phyloP scores from a whole-genome alignment of 2,888 invertebrate genomes.

The Prenolepis imparis region DNA sequence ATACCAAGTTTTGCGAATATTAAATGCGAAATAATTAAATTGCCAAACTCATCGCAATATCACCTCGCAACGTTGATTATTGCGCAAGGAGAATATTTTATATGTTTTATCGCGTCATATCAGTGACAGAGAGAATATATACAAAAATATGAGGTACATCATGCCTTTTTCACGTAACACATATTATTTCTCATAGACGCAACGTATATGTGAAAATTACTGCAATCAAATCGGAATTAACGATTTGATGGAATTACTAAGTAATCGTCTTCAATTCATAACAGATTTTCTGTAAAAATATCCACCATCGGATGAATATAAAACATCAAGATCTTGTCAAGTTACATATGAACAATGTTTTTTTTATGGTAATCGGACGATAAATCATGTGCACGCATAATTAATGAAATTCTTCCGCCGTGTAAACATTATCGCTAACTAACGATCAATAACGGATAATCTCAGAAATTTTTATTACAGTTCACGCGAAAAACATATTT shows the following conservation, averaged over 20 bases:
- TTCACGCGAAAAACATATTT: not conserved
- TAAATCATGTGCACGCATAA: slow-evolving; percentile 32
- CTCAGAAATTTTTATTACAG: not conserved
- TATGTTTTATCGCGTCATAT: not conserved
- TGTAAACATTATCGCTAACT: slow-evolving; percentile 15
- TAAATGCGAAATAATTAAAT: slow-evolving; percentile 8
- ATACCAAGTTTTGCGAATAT: slow-evolving; percentile 5
- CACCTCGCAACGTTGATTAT: not conserved
- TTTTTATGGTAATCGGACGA: slow-evolving; percentile 15
- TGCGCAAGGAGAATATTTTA: not conserved
- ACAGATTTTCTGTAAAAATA: not conserved
- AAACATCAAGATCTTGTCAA: not conserved
- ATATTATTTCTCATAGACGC: not conserved
- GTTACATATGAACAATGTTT: slow-evolving; percentile 18
- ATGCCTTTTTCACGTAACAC: not conserved
- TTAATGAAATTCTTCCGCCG: slow-evolving; percentile 32
- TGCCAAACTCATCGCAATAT: slow-evolving; percentile 21
- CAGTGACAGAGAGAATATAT: not conserved
- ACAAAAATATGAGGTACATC: not conserved
- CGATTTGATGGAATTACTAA: slow-evolving; percentile 1
- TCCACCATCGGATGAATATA: too few species aligned
- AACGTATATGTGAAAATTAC: not conserved
- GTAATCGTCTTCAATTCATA: slow-evolving; percentile 17
- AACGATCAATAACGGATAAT: not conserved
- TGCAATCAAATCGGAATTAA: slow-evolving; percentile 13